phyloP scores from a whole-genome alignment of 2,797 vertebrate genomes.

The Acestrorhynchus altus region DNA sequence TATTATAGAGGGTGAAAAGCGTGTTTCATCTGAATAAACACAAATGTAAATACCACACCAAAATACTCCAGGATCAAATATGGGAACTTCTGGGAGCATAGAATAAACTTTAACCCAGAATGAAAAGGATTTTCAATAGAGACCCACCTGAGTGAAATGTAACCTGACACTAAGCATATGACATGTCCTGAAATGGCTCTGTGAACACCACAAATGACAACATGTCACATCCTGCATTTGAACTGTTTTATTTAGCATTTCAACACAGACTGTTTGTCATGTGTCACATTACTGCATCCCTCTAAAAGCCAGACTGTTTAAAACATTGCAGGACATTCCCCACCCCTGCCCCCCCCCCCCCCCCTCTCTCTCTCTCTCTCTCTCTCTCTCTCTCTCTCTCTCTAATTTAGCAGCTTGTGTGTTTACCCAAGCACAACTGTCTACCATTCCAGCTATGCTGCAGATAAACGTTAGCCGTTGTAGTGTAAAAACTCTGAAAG shows the following conservation, averaged over 20 bases:
- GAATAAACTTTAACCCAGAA: too few species aligned
- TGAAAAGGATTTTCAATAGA: not conserved
- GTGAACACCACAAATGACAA: not conserved
- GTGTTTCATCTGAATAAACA: not conserved
- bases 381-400: not conserved
- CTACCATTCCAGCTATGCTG: slow-evolving; percentile 48
- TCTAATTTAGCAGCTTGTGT: slow-evolving; percentile 47
- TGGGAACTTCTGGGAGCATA: too few species aligned
- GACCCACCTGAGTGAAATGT: not conserved
- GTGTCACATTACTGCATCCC: slow-evolving; percentile 29
- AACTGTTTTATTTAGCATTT: slow-evolving; percentile 15
- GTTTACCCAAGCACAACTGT: slow-evolving; percentile 40
- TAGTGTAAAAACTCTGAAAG: slow-evolving; percentile 38
- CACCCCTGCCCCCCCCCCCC: not conserved
- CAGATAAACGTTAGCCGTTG: too few species aligned
- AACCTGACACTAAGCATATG: not conserved
- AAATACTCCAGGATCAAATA: too few species aligned
- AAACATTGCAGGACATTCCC: slow-evolving; percentile 24
- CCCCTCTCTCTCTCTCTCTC: not conserved
- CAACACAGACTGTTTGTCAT: slow-evolving; percentile 27
- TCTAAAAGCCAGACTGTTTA: slow-evolving; percentile 33
- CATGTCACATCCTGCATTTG: not conserved
- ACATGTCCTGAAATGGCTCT: not conserved
- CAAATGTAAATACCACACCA: not conserved
- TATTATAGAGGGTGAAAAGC: too few species aligned